These are phyloP conservation scores for Diadema setosum DNA, from an alignment of 35 echinoderm and acorn worm species.

Conservation along the genomic window DNA sequence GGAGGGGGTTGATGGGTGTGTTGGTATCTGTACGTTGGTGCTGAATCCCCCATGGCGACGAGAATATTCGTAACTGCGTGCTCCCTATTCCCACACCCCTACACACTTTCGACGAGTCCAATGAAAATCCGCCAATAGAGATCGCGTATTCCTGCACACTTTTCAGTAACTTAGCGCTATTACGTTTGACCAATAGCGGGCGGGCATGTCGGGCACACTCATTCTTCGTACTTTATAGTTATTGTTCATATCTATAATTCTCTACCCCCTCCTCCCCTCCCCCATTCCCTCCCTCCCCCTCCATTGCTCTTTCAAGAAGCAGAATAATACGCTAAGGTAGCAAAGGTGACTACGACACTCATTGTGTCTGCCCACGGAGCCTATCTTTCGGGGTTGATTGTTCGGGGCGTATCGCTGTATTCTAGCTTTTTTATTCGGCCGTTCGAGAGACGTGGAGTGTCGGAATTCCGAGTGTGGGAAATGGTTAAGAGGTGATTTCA, in stretches of 20 bases:
- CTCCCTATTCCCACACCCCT: too few relatives aligned
- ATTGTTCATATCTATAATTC: not conserved
- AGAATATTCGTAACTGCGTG: too few relatives aligned
- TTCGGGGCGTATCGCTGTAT: not conserved
- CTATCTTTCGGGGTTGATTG: slow-evolving; percentile 2
- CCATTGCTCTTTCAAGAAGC: not conserved
- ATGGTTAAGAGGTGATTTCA: not conserved
- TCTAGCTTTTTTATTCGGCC: not conserved
- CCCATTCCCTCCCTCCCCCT: not conserved
- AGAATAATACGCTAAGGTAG: not conserved
- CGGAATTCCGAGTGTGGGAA: slow-evolving; percentile 28
- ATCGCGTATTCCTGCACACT: too few relatives aligned
- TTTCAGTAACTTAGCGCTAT: too few relatives aligned
- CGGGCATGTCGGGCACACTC: too few relatives aligned
- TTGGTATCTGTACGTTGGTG: too few relatives aligned
- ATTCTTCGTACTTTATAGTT: too few relatives aligned
- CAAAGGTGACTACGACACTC: not conserved
- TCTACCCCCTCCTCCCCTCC: not conserved
- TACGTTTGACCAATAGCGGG: too few relatives aligned
- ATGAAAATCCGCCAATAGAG: too few relatives aligned
- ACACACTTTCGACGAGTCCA: too few relatives aligned
- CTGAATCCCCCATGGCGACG: too few relatives aligned
- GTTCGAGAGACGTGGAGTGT: not conserved
- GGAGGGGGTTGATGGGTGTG: too few relatives aligned
- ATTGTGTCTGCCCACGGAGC: not conserved